Evolutionary conservation across 37 sponge, comb jelly and placozoan genomes (phyloP), one percentile per base, ranked within the genome.

Genomic region (Halichondria panicea): DNA sequence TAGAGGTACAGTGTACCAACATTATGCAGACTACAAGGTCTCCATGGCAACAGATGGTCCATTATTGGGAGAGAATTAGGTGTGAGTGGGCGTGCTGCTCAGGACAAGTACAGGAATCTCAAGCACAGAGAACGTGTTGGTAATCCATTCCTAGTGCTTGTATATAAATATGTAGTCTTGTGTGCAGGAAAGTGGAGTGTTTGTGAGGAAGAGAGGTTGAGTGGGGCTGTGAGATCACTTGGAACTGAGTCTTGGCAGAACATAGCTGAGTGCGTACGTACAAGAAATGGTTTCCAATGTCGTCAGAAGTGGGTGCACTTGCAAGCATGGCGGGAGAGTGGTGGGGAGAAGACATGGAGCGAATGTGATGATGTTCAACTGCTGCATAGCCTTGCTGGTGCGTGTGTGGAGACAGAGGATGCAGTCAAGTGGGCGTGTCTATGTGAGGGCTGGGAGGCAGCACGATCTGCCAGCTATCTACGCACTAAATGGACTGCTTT

Each of bases 31-130:
- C 36, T 78, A 50, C 69, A 78, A 50, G 42, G 7, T 44, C 52
- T 78, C 22, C 80, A 89, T 73, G 85, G 86, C 27, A 89, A 78
- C 68, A 53, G 66, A 15, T 89, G 90, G 90, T 35, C 19, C 3
- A 35, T 7, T 19, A 85, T 89, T 57, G 90, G 85, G 15, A 37
- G 25, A 37, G 33, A 44, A 1, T 19, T 89, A 65, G 83, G 78
- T 12, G 35, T 74, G 54, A 71, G 78, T 36, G 73, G 77, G 0
- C 36, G 41, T 0, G 61, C 79, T 15, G 76, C 56, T 52, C 63
- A 32, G 2, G 89, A 88, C 66, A 66, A 66, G 43, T 77, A 43
- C 43, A 32, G 83, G 43, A 19, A 43, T 21, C n/a, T 43, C 72
- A 1, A 37, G 55, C 1, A 66, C n/a, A 19, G 67, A 65, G 15